Evolutionary conservation across 2,888 invertebrate species (phyloP).

Genomic region (Xestia rhomboidea): DNA sequence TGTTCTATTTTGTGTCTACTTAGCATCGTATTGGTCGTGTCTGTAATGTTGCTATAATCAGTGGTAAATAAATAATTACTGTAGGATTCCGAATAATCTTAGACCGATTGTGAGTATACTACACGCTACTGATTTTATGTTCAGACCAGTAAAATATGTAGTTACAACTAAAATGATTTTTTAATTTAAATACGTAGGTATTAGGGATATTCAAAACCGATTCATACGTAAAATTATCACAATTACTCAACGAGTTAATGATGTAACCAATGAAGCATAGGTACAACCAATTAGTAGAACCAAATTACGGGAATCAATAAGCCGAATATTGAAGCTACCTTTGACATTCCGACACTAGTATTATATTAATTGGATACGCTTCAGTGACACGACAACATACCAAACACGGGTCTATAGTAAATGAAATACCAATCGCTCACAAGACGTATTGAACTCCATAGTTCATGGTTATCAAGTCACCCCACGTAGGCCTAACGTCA

Average conservation of each 20-base stretch:
- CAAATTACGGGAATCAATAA: constrained; percentile 33
- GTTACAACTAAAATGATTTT: background rate
- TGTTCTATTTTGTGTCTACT: too few relatives aligned
- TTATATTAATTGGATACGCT: constrained; percentile 36
- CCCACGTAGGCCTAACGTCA: constrained; percentile 7
- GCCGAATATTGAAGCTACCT: constrained; percentile 26
- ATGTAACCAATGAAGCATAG: constrained; percentile 2
- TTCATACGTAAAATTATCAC: background rate
- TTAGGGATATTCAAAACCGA: background rate
- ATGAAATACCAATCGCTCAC: constrained; percentile 31
- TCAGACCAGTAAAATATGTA: background rate
- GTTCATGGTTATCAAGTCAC: constrained; percentile 45
- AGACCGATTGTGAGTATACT: background rate
- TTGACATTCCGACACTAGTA: constrained; percentile 27
- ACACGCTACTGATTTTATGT: background rate
- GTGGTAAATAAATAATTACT: too few relatives aligned
- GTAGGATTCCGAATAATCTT: background rate
- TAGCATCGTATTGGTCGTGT: too few relatives aligned
- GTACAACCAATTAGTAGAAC: constrained; percentile 15
- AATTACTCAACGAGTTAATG: background rate
- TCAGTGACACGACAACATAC: constrained; percentile 16
- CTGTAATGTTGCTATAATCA: too few relatives aligned
- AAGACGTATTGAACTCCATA: constrained; percentile 21
- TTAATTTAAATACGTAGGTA: too few relatives aligned
- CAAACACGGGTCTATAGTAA: constrained; percentile 14